phyloP scores from a whole-genome alignment of 1,140 invertebrate genomes.

The Pachypsylla venusta region DNA sequence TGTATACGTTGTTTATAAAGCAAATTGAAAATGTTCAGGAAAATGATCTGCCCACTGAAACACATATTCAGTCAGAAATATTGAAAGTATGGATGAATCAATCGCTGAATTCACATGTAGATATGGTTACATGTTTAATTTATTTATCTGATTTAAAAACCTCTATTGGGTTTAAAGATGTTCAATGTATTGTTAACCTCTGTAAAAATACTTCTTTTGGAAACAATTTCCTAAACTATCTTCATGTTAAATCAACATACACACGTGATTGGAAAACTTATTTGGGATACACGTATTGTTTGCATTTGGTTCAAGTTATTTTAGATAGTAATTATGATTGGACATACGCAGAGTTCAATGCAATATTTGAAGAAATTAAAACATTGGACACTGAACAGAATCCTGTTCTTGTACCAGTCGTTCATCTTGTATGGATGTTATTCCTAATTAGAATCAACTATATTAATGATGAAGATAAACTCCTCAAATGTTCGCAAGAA shows the following conservation, averaged over 20 bases:
- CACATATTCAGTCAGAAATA: neutral
- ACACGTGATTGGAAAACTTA: neutral
- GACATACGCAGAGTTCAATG: neutral
- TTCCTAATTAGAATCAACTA: neutral
- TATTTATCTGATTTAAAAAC: neutral
- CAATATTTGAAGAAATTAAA: neutral
- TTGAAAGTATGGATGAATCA: conserved; percentile 1
- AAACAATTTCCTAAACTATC: neutral
- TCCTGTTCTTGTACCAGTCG: neutral
- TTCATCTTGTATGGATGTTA: neutral
- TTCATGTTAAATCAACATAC: neutral
- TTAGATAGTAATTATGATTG: neutral
- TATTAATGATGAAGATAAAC: conserved; percentile 1
- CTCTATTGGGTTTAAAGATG: neutral
- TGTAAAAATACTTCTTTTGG: neutral
- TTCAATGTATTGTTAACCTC: neutral
- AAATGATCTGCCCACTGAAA: neutral
- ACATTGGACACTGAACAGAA: neutral
- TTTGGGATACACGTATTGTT: conserved; percentile 2
- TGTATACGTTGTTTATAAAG: neutral
- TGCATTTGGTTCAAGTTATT: neutral
- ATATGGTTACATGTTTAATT: neutral
- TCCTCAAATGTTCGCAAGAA: neutral
- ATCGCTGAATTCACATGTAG: neutral
- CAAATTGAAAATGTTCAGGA: neutral